These are phyloP conservation scores for Karalla daura DNA, from an alignment of 2,797 vertebrate species.

Conservation along the genomic window DNA sequence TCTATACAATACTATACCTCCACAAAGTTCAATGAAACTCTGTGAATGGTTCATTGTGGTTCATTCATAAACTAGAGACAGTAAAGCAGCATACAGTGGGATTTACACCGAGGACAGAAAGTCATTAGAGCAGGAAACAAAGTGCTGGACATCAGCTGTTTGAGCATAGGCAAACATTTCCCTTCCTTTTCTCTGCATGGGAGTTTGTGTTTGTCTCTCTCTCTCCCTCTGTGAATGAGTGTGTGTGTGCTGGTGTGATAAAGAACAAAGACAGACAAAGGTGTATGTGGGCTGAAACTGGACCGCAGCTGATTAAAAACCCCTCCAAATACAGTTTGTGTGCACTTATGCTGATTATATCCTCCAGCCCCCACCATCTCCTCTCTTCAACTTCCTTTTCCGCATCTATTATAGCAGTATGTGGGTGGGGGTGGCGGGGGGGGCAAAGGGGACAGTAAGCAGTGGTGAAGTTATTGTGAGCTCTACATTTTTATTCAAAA, in stretches of 20 bases:
- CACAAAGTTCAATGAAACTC: not conserved
- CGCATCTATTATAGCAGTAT: constrained; percentile 32
- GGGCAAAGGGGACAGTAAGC: constrained; percentile 2
- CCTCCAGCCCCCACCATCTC: not conserved
- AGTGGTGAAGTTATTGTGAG: constrained; percentile 7
- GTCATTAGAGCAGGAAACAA: constrained; percentile 71
- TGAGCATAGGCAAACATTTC: constrained; percentile 74
- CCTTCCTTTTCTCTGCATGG: constrained; percentile 63
- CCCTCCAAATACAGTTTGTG: constrained; percentile 31
- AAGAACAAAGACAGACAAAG: not conserved
- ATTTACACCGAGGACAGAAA: constrained; percentile 24
- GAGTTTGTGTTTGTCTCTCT: not conserved
- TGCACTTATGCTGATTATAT: constrained; percentile 26
- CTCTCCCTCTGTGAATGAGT: not conserved
- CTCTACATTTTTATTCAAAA: not conserved
- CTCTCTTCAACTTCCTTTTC: constrained; percentile 3
- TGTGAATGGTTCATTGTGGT: constrained; percentile 52
- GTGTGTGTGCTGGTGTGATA: not conserved
- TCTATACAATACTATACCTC: constrained; percentile 1
- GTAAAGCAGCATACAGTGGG: constrained; percentile 1
- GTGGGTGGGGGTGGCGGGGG: no score
- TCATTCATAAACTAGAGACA: constrained; percentile 41
- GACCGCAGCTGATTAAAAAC: constrained; percentile 32
- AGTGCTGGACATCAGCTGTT: constrained; percentile 72
- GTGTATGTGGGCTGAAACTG: constrained; percentile 16